phyloP scores from a whole-genome alignment of 2,797 vertebrate genomes.

The Nannoperca obscura region DNA sequence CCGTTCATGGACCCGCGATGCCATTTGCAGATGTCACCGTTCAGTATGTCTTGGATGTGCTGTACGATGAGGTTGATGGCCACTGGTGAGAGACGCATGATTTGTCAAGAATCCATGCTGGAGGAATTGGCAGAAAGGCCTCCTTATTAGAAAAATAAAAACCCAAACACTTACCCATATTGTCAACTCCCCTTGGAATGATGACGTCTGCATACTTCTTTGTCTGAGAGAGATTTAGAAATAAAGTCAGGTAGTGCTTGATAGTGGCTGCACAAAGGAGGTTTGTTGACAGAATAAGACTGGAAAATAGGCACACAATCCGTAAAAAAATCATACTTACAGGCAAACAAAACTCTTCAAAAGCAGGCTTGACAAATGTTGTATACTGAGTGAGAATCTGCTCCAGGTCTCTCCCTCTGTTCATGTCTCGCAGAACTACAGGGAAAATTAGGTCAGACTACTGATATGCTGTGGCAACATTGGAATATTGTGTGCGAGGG shows the following conservation, averaged over 20 bases:
- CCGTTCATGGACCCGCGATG: slow-evolving; percentile 87
- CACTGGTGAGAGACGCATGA: slow-evolving; percentile 80
- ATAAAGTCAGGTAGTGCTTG: background rate
- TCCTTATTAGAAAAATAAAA: background rate
- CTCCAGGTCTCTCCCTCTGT: slow-evolving; percentile 93
- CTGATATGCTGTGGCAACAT: background rate
- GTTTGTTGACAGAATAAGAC: background rate
- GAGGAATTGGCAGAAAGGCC: background rate
- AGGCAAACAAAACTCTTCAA: slow-evolving; percentile 97
- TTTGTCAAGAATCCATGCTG: background rate
- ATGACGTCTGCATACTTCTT: slow-evolving; percentile 99
- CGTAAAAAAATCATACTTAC: slow-evolving; percentile 79
- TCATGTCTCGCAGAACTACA: slow-evolving; percentile 95
- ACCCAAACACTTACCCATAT: slow-evolving; percentile 91
- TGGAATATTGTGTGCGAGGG: background rate
- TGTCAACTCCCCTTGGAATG: slow-evolving; percentile 97
- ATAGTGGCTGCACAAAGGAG: background rate
- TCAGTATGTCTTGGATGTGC: slow-evolving; percentile 98
- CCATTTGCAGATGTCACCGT: slow-evolving; percentile 95
- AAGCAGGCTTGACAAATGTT: slow-evolving; percentile 97
- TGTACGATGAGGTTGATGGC: slow-evolving; percentile 99
- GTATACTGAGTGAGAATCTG: slow-evolving; percentile 98
- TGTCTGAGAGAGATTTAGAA: slow-evolving; percentile 83
- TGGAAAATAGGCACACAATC: background rate
- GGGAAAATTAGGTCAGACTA: background rate